Percentiles rank a stretch among this genome's conserved stretches.
These are phyloP conservation scores for Mya arenaria DNA, from an alignment of 1,140 invertebrate genomes.

Conservation along the genomic window DNA sequence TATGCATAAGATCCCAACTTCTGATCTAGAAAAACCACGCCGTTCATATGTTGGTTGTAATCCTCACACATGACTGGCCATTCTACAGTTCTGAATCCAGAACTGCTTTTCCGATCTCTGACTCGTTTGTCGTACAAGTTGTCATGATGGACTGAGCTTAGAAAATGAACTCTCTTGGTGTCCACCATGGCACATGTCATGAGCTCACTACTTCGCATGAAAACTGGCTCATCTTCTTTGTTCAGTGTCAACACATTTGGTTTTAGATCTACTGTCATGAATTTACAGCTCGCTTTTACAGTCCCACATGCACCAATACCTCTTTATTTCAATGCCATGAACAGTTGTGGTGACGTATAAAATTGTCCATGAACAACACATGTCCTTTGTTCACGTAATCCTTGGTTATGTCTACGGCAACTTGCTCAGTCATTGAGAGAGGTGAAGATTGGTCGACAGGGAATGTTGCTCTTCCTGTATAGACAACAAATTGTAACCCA, in stretches of 20 bases:
- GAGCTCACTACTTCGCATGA: slow-evolving; percentile 6
- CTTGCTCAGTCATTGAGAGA: slow-evolving; percentile 1
- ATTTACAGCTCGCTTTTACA: slow-evolving; percentile 28
- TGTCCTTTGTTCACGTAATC: slow-evolving; percentile 1
- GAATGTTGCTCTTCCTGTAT: background rate
- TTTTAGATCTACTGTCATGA: background rate
- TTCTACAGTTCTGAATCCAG: slow-evolving; percentile 3
- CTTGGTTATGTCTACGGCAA: background rate
- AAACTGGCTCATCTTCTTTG: slow-evolving; percentile 42
- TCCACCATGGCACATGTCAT: slow-evolving; percentile 46
- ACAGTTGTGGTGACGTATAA: background rate
- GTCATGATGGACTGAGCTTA: slow-evolving; percentile 15
- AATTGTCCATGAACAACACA: background rate
- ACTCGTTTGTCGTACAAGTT: background rate
- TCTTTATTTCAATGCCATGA: slow-evolving; percentile 8
- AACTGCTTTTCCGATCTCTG: background rate
- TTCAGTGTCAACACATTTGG: background rate
- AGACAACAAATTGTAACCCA: background rate
- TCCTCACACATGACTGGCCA: slow-evolving; percentile 18
- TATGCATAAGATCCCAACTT: background rate
- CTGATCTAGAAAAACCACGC: slow-evolving; percentile 42
- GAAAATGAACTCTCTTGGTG: slow-evolving; percentile 38
- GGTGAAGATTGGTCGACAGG: background rate
- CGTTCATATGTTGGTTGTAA: slow-evolving; percentile 43
- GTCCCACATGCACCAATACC: slow-evolving; percentile 48